These are phyloP conservation scores for Austrofundulus limnaeus DNA, from an alignment of 2,113 vertebrate genomes.

Conservation along the genomic window DNA sequence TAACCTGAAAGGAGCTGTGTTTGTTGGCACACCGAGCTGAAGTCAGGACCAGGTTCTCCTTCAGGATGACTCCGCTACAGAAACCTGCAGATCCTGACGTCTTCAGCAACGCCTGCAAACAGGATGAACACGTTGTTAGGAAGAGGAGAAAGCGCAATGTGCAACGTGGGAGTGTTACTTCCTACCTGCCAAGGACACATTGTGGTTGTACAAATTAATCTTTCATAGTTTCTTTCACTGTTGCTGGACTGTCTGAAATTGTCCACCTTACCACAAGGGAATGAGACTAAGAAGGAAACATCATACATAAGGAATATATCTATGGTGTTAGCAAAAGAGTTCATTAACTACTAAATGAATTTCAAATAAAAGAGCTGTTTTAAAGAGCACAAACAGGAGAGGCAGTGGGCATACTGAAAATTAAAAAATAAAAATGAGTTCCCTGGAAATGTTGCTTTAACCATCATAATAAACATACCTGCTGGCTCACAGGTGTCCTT, in stretches of 20 bases:
- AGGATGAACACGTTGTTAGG: neutral
- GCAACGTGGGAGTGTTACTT: neutral
- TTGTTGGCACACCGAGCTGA: constrained; percentile 72
- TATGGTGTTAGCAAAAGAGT: no score
- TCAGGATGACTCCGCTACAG: constrained; percentile 80
- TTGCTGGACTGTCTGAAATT: constrained; percentile 48
- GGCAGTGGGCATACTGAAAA: neutral
- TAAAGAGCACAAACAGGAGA: no score
- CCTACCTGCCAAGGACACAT: constrained; percentile 82
- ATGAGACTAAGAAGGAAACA: constrained; percentile 34
- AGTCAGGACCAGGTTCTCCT: constrained; percentile 78
- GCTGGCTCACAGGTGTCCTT: constrained; percentile 68
- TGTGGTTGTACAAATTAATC: constrained; percentile 42
- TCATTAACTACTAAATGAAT: no score
- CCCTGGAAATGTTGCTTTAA: neutral
- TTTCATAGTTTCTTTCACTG: constrained; percentile 47
- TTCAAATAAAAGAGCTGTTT: no score
- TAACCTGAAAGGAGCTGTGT: constrained; percentile 63
- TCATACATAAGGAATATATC: no score
- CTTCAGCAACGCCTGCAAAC: constrained; percentile 72
- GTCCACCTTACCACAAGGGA: constrained; percentile 72
- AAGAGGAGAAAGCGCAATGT: neutral
- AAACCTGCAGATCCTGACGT: constrained; percentile 59
- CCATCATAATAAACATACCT: constrained; percentile 48
- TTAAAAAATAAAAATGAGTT: neutral